A percentile compares a stretch with the other conserved stretches of the same genome.
phyloP scores from a whole-genome alignment of 2,888 invertebrate species.

The Dynastes tityus region DNA sequence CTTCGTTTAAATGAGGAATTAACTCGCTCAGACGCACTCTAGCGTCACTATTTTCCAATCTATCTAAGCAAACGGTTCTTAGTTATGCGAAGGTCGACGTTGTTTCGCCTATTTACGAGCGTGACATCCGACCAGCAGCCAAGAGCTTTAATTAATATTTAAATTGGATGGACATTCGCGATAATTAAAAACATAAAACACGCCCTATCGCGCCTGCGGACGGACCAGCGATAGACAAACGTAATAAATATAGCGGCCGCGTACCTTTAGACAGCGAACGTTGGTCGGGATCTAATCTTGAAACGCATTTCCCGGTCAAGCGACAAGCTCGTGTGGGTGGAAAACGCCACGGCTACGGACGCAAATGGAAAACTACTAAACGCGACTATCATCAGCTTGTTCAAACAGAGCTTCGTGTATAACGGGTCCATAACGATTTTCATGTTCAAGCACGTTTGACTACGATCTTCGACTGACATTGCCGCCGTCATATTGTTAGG shows the following conservation, averaged over 20 bases:
- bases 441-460: slow-evolving; percentile 59
- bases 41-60: too few relatives aligned
- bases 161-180: slow-evolving; percentile 35
- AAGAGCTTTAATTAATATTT: slow-evolving; percentile 38
- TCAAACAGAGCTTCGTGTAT: slow-evolving; percentile 54
- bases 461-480: not conserved
- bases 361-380: slow-evolving; percentile 12
- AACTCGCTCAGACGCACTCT: too few relatives aligned
- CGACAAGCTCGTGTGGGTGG: slow-evolving; percentile 21
- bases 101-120: not conserved
- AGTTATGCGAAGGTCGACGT: too few relatives aligned
- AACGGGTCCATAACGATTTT: slow-evolving; percentile 59
- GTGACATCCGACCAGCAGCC: not conserved
- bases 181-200: slow-evolving; percentile 54
- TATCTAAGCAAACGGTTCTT: too few relatives aligned
- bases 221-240: slow-evolving; percentile 57
- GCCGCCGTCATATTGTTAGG: too few relatives aligned
- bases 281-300: slow-evolving; percentile 62
- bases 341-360: slow-evolving; percentile 1
- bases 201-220: slow-evolving; percentile 51
- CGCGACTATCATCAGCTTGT: slow-evolving; percentile 55
- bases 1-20: too few relatives aligned
- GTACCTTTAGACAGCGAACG: too few relatives aligned
- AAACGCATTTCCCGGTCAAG: slow-evolving; percentile 65
- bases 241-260: slow-evolving; percentile 61